Evolutionary conservation across 2,113 vertebrate genomes (phyloP), one percentile per base, ranked within the genome.

Genomic region (Percopsis transmontana): DNA sequence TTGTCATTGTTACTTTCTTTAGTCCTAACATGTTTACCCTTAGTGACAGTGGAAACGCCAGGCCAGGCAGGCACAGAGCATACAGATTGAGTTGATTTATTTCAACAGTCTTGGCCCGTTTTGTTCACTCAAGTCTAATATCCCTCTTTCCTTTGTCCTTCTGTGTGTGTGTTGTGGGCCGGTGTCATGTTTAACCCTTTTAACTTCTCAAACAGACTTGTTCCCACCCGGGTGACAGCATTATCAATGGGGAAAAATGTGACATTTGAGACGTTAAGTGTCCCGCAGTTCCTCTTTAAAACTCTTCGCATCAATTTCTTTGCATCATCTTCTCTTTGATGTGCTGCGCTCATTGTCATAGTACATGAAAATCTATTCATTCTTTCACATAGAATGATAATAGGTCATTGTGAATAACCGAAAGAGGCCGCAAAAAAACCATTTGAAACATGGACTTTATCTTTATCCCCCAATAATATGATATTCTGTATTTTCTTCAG

Each of bases 211-310:
- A 39, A n/a, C 50, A 47, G 19, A 53, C 16, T 7, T 16, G 63
- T 59, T 42, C 41, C 61, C 41, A 45, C 27, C 56, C 27, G 60
- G 38, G 23, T 60, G 63, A 42, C 60, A n/a, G n/a, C n/a, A 19
- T 24, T 51, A 58, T 71, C 63, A 60, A 27, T 14, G 44, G 47
- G n/a, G 27, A 48, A 62, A 58, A 54, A 66, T 21, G 10, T 2
- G 52, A 73, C 47, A 77, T 66, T 70, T 70, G 47, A 83, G 54
- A 24, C 40, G 12, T 38, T 9, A n/a, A 42, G 11, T 56, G 27
- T 62, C 50, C 21, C 11, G 62, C n/a, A 69, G 38, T 42, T 62
- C 13, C 10, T 2, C 9, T 21, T 69, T 19, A 60, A 2, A 73
- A 68, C 58, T 39, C 18, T 55, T 54, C n/a, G 0, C 23, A 58